phyloP scores from a whole-genome alignment of 1,140 invertebrate genomes.

The Papilio xuthus region DNA sequence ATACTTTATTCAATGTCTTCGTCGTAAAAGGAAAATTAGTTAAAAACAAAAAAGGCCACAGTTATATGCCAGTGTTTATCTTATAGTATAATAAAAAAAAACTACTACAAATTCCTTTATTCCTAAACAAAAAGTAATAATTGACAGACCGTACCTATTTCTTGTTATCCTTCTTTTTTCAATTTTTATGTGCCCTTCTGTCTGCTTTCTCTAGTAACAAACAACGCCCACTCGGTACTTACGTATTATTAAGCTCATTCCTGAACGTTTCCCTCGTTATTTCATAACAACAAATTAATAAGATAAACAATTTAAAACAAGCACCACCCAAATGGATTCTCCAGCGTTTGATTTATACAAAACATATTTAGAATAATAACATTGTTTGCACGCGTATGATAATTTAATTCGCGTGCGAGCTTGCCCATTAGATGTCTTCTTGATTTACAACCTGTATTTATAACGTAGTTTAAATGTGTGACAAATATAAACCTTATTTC shows the following conservation, averaged over 20 bases:
- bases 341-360: background rate
- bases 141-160: background rate
- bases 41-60: background rate
- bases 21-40: background rate
- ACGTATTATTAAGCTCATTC: background rate
- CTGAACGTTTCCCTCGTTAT: background rate
- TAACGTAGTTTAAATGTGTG: background rate
- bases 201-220: background rate
- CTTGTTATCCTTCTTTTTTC: background rate
- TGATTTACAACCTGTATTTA: constrained; percentile 18
- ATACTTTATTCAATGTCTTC: no score
- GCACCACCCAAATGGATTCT: constrained; percentile 9
- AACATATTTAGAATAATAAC: constrained; percentile 44
- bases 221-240: background rate
- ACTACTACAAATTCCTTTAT: background rate
- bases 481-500: constrained; percentile 5
- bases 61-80: background rate
- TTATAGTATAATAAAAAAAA: background rate
- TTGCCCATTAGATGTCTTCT: constrained; percentile 32
- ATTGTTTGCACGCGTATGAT: constrained; percentile 42
- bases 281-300: background rate
- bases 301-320: background rate
- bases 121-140: background rate
- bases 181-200: background rate
- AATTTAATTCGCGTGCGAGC: constrained; percentile 43